Evolutionary conservation across 2,888 invertebrate species (phyloP), one percentile per base, ranked within the genome.

Genomic region (Drosophila vallismaia): DNA sequence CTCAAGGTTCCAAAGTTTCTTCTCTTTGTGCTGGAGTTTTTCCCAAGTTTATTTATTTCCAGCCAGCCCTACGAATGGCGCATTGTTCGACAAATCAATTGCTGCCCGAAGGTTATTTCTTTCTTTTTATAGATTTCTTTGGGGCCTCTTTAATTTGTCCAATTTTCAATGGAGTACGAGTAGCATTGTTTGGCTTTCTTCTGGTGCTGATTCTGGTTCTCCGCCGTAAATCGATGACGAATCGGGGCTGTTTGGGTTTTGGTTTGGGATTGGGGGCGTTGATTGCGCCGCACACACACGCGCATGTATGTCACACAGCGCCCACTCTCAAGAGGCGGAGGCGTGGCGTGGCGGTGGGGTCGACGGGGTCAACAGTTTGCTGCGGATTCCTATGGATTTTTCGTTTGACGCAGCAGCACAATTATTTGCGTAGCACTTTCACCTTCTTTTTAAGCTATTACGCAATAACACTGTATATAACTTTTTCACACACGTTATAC

Each of bases 211-310:
- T 66, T 12, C 24, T 24, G 24, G 24, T 44, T 66, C 12, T 48
- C 46, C 66, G 76, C 70, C 62, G 74, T 77, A 78, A 89, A 89
- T 89, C 89, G 90, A 89, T 89, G 90, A 89, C 89, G 88, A 89
- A 89, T 88, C 79, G 79, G 72, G 68, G 77, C 77, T 75, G 74
- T 66, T 71, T 50, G 46, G 48, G 14, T 38, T 64, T 68, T 71
- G 66, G 69, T 33, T 66, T 63, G 44, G 44, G 44, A 19, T 73
- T 67, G 76, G 83, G 88, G 88, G 84, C 83, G 86, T 80, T 71
- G 76, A 74, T 81, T 76, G 74, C 71, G 70, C 52, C 76, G 70
- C 76, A 76, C 70, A 40, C 64, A 60, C 63, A 49, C 52, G 64
- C 72, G 62, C 63, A 51, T 71, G 50, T 66, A 50, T 73, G 59